Conservation (phyloP, 2,888 invertebrate genomes). For the Leptogaster cylindrica region DNA sequence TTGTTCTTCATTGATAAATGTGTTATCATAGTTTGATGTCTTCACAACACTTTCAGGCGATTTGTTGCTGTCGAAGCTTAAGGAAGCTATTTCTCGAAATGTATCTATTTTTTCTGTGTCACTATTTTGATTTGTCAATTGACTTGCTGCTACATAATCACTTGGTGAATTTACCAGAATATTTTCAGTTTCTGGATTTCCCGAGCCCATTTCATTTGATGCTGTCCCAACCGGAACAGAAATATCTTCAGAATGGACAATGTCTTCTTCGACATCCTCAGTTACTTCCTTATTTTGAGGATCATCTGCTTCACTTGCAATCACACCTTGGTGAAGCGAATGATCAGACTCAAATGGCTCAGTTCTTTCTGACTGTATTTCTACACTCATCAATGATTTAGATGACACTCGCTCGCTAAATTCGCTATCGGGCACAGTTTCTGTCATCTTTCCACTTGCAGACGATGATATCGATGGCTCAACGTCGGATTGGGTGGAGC, state of each 20-base stretch:
- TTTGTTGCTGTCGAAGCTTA: constrained; percentile 15
- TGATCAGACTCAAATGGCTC: no score
- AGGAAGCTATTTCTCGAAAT: constrained; percentile 10
- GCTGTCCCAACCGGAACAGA: neutral
- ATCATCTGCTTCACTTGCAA: neutral
- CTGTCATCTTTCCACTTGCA: neutral
- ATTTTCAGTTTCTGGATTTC: neutral
- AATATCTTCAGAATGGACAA: neutral
- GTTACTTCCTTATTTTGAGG: neutral
- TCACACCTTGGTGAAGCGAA: neutral
- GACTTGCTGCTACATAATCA: no score
- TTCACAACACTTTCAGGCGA: constrained; percentile 5
- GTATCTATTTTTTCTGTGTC: constrained; percentile 26
- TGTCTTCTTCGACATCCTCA: neutral
- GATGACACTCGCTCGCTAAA: no score
- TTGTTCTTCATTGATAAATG: neutral
- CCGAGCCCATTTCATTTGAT: neutral
- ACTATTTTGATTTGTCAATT: constrained; percentile 7
- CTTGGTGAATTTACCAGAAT: neutral
- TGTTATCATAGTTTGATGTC: neutral
- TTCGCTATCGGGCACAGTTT: neutral
- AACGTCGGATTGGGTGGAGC: constrained; percentile 51
- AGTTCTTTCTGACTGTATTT: neutral
- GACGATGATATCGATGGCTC: constrained; percentile 42
- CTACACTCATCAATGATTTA: no score